These are phyloP conservation scores for Megalonaias nervosa DNA, from an alignment of 1,140 invertebrate genomes.

Conservation along the genomic window DNA sequence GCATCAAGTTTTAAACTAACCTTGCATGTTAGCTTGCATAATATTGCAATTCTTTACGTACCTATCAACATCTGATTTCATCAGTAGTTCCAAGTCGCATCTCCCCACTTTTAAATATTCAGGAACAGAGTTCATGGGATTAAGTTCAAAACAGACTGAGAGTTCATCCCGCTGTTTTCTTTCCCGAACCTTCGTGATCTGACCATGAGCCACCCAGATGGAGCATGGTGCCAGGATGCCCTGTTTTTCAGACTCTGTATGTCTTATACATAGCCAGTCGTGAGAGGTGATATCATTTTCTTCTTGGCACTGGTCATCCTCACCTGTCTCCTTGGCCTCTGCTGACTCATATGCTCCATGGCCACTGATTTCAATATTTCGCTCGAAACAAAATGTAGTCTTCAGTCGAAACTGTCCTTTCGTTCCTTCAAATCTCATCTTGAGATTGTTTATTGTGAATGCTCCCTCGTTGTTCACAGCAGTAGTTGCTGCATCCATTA, in stretches of 20 bases:
- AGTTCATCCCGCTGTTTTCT: neutral
- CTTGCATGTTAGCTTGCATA: too few relatives aligned
- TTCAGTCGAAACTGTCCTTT: slow-evolving; percentile 28
- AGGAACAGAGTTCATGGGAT: neutral
- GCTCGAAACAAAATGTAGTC: slow-evolving; percentile 20
- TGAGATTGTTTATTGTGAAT: slow-evolving; percentile 29
- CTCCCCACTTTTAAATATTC: slow-evolving; percentile 13
- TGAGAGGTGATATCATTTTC: neutral
- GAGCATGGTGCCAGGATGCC: neutral
- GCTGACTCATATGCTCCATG: neutral
- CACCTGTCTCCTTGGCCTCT: slow-evolving; percentile 2
- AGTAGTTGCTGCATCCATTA: slow-evolving; percentile 46
- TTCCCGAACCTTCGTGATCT: neutral
- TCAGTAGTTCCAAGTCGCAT: slow-evolving; percentile 19
- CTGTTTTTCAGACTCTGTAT: neutral
- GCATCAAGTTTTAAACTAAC: too few relatives aligned
- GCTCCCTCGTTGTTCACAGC: slow-evolving; percentile 31
- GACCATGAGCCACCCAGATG: slow-evolving; percentile 3
- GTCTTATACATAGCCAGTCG: slow-evolving; percentile 25
- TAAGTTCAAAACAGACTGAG: neutral
- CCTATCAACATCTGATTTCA: slow-evolving; percentile 41
- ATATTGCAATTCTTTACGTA: neutral
- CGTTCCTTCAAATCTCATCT: slow-evolving; percentile 5
- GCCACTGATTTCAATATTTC: slow-evolving; percentile 37
- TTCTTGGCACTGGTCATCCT: neutral